Evolutionary conservation across 2,888 invertebrate genomes (phyloP), one percentile per base, ranked within the genome.

Genomic region (Rhynchonema sp.): DNA sequence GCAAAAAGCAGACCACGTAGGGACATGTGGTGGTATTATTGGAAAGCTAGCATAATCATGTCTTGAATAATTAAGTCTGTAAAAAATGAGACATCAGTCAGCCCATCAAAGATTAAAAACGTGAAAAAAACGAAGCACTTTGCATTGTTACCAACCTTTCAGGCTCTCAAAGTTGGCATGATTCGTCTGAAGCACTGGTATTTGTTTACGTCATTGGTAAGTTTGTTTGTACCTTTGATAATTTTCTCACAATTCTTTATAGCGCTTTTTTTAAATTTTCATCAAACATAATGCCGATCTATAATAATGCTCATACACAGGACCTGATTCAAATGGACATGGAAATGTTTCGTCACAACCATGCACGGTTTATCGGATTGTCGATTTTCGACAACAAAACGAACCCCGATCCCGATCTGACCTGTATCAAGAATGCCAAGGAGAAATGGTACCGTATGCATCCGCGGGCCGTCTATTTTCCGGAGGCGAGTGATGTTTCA

Each of bases 131-230:
- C n/a, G n/a, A n/a, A n/a, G n/a, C n/a, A n/a, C n/a, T n/a, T n/a
- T n/a, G n/a, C n/a, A n/a, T n/a, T n/a, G n/a, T 38, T 13, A 38
- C 17, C 17, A 6, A 38, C 6, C 22, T 55, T 64, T 60, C 46
- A 68, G 68, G 69, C 68, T 1, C 67, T 71, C 17, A 69, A 70
- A 65, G 70, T 70, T 66, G 71, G 71, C 26, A 63, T 72, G 52
- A 68, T 71, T 56, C 70, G 72, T 49, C 61, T 70, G 57, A 68
- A 70, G 60, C 71, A 71, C 61, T 71, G 71, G 71, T 71, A 67
- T 62, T 59, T 71, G 57, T 56, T 68, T 52, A 72, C 71, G 9
- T 69, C 66, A 30, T 66, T 70, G 68, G 66, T 65, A 59, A n/a
- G 46, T 26, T 54, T 52, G 52, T 28, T n/a, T 46, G 13, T 6